phyloP scores from a whole-genome alignment of 2,888 invertebrate genomes.

The Stegana nigrithorax region DNA sequence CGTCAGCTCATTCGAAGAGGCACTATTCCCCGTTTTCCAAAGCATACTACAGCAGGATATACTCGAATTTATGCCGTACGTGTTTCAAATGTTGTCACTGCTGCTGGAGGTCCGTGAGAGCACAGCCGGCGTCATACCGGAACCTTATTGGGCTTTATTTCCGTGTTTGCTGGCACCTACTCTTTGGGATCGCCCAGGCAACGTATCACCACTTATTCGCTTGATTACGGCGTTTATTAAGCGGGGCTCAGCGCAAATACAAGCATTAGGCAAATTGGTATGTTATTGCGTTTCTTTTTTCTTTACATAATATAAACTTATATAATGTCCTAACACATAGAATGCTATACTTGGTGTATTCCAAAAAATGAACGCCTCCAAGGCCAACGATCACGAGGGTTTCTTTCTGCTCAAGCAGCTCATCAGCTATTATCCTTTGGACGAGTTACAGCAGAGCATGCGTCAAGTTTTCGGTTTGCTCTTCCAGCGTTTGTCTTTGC shows the following conservation, averaged over 20 bases:
- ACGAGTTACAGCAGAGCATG: conserved; percentile 79
- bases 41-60: conserved; percentile 92
- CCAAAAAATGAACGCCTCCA: conserved; percentile 95
- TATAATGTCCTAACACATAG: conserved; percentile 62
- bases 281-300: too few relatives aligned
- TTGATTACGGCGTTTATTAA: conserved; percentile 88
- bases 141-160: conserved; percentile 88
- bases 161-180: conserved; percentile 90
- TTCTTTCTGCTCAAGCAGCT: conserved; percentile 90
- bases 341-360: conserved; percentile 91
- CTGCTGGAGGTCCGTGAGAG: conserved; percentile 80
- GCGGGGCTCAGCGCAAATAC: conserved; percentile 78
- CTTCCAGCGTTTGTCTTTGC: conserved; percentile 92
- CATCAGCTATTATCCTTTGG: conserved; percentile 83
- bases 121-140: conserved; percentile 75
- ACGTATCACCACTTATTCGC: conserved; percentile 93
- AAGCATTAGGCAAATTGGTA: conserved; percentile 79
- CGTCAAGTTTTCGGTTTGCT: conserved; percentile 90
- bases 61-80: conserved; percentile 96
- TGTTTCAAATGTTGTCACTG: conserved; percentile 95
- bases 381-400: conserved; percentile 95
- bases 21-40: conserved; percentile 95
- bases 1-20: conserved; percentile 89
- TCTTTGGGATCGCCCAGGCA: conserved; percentile 93
- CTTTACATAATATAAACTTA: background rate